These are phyloP conservation scores for Diarsia dahlii DNA, from an alignment of 2,888 invertebrate genomes.

Conservation along the genomic window DNA sequence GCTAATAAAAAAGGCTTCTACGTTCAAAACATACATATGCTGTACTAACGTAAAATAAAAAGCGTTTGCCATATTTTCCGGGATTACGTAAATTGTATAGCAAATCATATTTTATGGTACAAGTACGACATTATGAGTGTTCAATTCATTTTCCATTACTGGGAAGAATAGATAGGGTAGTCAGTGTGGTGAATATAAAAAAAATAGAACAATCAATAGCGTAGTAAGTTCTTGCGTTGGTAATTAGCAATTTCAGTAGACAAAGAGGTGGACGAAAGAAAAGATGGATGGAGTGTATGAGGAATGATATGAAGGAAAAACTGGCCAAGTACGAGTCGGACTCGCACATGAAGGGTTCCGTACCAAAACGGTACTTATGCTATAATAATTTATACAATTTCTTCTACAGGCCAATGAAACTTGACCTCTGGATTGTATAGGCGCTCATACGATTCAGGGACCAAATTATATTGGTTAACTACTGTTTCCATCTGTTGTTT, in stretches of 20 bases:
- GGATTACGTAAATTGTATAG: conserved; percentile 60
- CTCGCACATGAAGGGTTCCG: no score
- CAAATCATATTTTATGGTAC: conserved; percentile 69
- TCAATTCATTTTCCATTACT: conserved; percentile 69
- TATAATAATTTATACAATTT: no score
- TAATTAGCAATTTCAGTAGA: neutral
- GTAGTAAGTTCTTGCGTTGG: no score
- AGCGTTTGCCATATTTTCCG: conserved; percentile 24
- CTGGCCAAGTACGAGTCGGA: no score
- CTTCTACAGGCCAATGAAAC: no score
- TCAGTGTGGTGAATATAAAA: neutral
- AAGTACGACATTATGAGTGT: conserved; percentile 65
- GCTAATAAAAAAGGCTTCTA: neutral
- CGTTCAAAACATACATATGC: conserved; percentile 5
- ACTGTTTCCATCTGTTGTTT: no score
- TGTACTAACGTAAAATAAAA: conserved; percentile 48
- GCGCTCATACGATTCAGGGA: no score
- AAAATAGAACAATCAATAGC: neutral
- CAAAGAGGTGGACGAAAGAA: neutral
- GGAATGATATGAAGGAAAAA: no score
- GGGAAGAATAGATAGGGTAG: conserved; percentile 46
- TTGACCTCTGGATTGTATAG: no score
- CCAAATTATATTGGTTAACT: no score
- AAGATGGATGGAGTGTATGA: no score
- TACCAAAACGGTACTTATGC: no score